phyloP scores from a whole-genome alignment of 2,888 invertebrate genomes.

The Pharmacophagus antenor region DNA sequence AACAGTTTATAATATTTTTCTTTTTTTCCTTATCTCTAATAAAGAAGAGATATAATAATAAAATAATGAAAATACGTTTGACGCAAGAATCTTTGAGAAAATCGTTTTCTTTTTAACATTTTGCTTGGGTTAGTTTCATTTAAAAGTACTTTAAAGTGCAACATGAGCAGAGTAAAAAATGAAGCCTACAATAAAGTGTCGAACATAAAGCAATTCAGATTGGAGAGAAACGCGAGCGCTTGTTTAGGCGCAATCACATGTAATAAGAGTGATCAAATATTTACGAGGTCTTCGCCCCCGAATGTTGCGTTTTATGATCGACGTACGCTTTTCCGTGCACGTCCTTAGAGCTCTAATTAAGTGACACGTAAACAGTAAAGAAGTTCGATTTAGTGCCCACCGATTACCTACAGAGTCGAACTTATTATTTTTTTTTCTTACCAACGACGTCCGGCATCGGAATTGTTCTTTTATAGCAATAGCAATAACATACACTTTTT shows the following conservation, averaged over 20 bases:
- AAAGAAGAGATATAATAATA: no score
- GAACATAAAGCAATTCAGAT: conserved; percentile 6
- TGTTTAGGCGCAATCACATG: conserved; percentile 21
- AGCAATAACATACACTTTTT: conserved; percentile 60
- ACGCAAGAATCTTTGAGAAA: no score
- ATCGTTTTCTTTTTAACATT: no score
- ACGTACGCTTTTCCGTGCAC: conserved; percentile 43
- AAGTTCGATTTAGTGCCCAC: conserved; percentile 52
- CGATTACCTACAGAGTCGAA: conserved; percentile 52
- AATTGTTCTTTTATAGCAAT: conserved; percentile 55
- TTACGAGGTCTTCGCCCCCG: conserved; percentile 39
- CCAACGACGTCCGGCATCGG: conserved; percentile 53
- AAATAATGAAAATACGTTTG: no score
- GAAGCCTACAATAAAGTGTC: neutral
- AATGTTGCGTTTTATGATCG: conserved; percentile 35
- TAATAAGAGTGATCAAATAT: conserved; percentile 31
- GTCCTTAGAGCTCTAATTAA: conserved; percentile 55
- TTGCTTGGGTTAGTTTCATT: neutral
- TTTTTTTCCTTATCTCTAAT: no score
- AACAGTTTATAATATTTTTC: no score
- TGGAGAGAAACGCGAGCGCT: neutral
- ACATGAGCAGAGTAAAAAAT: neutral
- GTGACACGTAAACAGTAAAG: conserved; percentile 60
- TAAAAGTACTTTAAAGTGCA: conserved; percentile 32
- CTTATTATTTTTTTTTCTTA: conserved; percentile 50